Evolutionary conservation across 2,113 vertebrate genomes (phyloP).

Genomic region (Myrmecophaga tridactyla): DNA sequence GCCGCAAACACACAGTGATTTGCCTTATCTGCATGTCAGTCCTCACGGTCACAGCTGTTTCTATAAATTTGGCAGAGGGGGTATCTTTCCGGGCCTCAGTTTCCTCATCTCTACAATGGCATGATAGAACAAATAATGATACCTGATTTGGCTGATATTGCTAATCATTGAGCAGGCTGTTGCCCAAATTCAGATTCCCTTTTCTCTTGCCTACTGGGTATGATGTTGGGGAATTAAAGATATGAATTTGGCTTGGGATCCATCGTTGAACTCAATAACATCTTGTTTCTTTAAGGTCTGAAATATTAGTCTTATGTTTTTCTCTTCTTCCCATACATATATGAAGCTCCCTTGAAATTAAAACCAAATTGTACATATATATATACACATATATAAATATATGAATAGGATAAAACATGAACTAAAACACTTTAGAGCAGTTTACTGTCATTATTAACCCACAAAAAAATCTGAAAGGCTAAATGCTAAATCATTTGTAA

Average conservation of each 20-base stretch:
- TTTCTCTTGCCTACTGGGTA: too few species aligned
- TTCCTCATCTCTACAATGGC: neutral
- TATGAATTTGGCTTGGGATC: neutral
- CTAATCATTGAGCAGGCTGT: neutral
- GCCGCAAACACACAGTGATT: neutral
- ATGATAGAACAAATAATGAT: neutral
- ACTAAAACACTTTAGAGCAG: slow-evolving; percentile 15
- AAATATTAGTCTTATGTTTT: neutral
- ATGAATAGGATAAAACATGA: neutral
- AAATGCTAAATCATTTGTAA: slow-evolving; percentile 57
- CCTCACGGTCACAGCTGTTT: neutral
- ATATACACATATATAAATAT: neutral
- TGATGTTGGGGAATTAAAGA: too few species aligned
- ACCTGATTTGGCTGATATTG: neutral
- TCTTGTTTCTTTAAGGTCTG: neutral
- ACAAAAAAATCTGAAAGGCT: neutral
- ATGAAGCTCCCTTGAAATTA: neutral
- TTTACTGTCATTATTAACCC: slow-evolving; percentile 29
- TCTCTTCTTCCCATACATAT: neutral
- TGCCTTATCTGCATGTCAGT: neutral
- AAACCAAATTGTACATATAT: too few species aligned
- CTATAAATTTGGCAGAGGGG: neutral
- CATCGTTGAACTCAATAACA: neutral
- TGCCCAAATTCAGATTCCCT: neutral
- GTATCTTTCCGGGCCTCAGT: neutral